These are phyloP conservation scores for Siniperca obscura DNA, from an alignment of 2,797 vertebrate genomes.

Conservation along the genomic window DNA sequence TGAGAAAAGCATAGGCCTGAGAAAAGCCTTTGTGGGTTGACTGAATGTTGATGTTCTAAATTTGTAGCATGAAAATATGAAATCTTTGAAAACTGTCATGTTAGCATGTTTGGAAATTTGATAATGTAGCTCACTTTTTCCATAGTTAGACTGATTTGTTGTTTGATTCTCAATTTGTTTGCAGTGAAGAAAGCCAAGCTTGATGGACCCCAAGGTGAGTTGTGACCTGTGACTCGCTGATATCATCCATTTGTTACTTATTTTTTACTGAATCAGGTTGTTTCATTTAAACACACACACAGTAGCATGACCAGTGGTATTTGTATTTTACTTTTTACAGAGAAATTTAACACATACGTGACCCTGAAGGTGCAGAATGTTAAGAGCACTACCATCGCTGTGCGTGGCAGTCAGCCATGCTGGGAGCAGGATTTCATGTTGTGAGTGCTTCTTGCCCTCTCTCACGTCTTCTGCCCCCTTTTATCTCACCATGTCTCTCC, in stretches of 20 bases:
- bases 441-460: conserved; percentile 86
- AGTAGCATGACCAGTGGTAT: not conserved
- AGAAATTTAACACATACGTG: conserved; percentile 99
- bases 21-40: not conserved
- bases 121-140: not conserved
- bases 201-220: conserved; percentile 96
- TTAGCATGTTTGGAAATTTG: not conserved
- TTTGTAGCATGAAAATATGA: not conserved
- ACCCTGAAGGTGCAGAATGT: conserved; percentile 99
- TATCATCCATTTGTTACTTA: not conserved
- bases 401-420: conserved; percentile 95
- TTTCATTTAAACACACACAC: conserved; percentile 3
- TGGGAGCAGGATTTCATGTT: conserved; percentile 99
- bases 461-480: not conserved
- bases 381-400: conserved; percentile 97
- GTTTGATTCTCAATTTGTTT: conserved; percentile 57
- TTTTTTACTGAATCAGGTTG: not conserved
- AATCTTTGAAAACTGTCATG: not conserved
- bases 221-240: not conserved
- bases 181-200: conserved; percentile 99
- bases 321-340: conserved; percentile 78
- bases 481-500: not conserved
- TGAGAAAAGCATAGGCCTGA: not conserved
- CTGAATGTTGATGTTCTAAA: not conserved
- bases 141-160: conserved; percentile 12